Percentiles rank a stretch among this genome's conserved stretches.
Conservation (phyloP, 2,113 vertebrate genomes). For the Caretta caretta region DNA sequence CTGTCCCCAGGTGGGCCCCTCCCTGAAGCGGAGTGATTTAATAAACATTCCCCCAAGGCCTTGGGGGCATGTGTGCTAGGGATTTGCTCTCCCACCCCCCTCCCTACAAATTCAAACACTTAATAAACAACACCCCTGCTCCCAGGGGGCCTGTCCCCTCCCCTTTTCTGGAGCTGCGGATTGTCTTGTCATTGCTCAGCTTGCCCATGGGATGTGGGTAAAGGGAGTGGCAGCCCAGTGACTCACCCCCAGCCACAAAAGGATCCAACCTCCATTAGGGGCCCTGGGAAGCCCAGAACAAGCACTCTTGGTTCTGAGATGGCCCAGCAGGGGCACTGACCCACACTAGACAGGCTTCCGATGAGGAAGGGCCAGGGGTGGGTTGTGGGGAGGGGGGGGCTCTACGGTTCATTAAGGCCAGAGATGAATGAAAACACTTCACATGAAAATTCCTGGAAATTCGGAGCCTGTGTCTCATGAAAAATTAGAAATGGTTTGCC, state of each 20-base stretch:
- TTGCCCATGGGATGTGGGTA: neutral
- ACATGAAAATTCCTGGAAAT: conserved; percentile 57
- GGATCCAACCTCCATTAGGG: neutral
- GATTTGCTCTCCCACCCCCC: conserved; percentile 29
- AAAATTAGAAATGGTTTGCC: conserved; percentile 14
- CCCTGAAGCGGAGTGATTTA: conserved; percentile 17
- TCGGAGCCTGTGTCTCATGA: neutral
- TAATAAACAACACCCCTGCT: neutral
- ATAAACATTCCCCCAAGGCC: neutral
- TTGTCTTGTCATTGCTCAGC: neutral
- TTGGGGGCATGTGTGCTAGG: neutral
- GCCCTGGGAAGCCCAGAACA: neutral
- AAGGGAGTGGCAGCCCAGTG: accelerated
- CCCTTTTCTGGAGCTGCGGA: neutral
- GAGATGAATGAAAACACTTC: neutral
- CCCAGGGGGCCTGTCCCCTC: neutral
- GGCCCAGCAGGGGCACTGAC: neutral
- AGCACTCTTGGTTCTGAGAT: neutral
- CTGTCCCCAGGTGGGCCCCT: conserved; percentile 72
- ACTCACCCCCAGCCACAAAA: neutral
- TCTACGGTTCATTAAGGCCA: conserved; percentile 14
- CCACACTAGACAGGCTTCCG: accelerated
- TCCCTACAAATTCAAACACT: neutral
- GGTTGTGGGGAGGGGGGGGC: accelerated
- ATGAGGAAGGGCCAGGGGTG: neutral